Base-by-base conservation (phyloP, 2,888 invertebrate genomes). In the Sympetrum striolatum region DNA sequence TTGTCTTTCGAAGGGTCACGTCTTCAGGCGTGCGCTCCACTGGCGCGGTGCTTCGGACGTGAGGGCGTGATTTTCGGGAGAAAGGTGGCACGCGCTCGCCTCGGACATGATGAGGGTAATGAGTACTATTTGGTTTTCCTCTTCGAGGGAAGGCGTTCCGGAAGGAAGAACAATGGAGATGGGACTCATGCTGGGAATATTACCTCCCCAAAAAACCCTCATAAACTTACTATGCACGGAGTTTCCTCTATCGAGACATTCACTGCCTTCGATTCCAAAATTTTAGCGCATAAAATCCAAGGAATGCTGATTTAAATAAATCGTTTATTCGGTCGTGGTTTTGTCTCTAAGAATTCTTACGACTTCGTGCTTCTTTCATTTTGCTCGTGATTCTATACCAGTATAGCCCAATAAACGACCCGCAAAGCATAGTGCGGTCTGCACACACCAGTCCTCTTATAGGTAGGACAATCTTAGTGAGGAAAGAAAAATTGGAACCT, bases 31-130 rank as follows among this genome's bases (percentile, higher is more conserved):
- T 60, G 86, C 86, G 86, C 35, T 86, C 86, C 31, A 58, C 86
- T 64, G 37, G 86, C 86, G 86, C 58, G 86, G 37, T 64, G n/a
- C 86, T 37, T 39, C 39, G 37, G 14, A 86, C 86, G 86, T 60
- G 60, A 86, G 86, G 86, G 64, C 60, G 86, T 86, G 86, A 86
- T 64, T 39, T 86, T 86, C 60, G 60, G 58, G 35, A 37, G 58
- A 37, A 22, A 64, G 58, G 37, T 15, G 22, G 86, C 86, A 86
- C 60, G 86, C 86, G 60, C 22, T 35, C 58, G 35, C 12, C 58
- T 58, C 60, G 86, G 86, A 86, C 86, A 86, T 86, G 86, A 86
- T 60, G 86, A 86, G 86, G 64, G 60, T 86, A 86, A 86, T 86
- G 86, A 86, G 86, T 60, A 35, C 53, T 14, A 22, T 82, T 58